Conservation (phyloP, 2,888 invertebrate species). For the Zelleria hepariella region DNA sequence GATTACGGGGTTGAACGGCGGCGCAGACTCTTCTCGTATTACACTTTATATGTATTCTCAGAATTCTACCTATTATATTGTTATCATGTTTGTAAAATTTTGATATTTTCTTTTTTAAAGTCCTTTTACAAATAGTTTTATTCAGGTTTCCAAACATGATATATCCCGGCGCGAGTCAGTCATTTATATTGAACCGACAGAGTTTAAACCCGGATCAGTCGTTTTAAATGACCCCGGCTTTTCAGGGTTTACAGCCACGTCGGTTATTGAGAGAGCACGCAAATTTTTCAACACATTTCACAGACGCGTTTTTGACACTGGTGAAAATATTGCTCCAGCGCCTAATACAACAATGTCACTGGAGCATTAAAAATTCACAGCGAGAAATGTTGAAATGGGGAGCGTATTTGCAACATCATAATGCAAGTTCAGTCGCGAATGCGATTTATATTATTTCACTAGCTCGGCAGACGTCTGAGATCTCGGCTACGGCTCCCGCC, state of each 20-base stretch:
- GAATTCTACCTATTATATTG: too few species aligned
- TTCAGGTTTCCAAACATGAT: neutral
- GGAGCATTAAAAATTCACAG: neutral
- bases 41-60: too few species aligned
- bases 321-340: neutral
- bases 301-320: neutral
- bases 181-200: constrained; percentile 1
- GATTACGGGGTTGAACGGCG: too few species aligned
- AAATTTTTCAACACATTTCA: neutral
- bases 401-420: neutral
- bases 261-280: neutral
- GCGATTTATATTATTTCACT: constrained; percentile 19
- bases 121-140: neutral
- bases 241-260: constrained; percentile 8
- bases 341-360: neutral
- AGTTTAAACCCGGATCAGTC: constrained; percentile 27
- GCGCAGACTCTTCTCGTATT: too few species aligned
- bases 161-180: neutral
- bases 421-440: constrained; percentile 7
- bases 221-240: constrained; percentile 39
- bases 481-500: constrained; percentile 31
- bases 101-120: too few species aligned
- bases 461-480: constrained; percentile 15
- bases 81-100: too few species aligned
- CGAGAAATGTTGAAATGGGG: neutral